A percentile compares a stretch with the other conserved stretches of the same genome.
Evolutionary conservation across 2,113 vertebrate genomes (phyloP).

Genomic region (Phodopus roborovskii): DNA sequence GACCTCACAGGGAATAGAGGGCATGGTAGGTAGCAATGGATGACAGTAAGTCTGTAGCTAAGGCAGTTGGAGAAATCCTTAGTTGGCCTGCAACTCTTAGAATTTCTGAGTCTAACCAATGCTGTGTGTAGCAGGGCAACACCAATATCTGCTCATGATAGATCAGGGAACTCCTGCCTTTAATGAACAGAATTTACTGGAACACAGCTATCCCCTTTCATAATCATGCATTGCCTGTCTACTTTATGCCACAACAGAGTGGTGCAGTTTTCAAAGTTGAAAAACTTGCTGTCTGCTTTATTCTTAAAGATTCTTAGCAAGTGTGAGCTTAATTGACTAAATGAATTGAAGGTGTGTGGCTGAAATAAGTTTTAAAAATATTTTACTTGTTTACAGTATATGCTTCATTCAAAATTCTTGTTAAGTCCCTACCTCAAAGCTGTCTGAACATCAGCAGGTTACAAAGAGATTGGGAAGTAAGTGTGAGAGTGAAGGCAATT

Average conservation of each 20-base stretch:
- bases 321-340: background rate
- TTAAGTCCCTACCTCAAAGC: background rate
- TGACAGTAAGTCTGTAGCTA: background rate
- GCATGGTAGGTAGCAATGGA: background rate
- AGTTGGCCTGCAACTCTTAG: background rate
- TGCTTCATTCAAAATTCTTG: background rate
- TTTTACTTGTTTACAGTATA: background rate
- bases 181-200: background rate
- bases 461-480: rapidly evolving
- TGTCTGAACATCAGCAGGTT: background rate
- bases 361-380: background rate
- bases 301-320: background rate
- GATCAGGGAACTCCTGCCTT: background rate
- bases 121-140: background rate
- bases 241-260: background rate
- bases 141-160: background rate
- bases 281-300: conserved; percentile 6
- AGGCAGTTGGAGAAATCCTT: background rate
- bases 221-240: background rate
- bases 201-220: background rate
- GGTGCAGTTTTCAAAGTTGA: background rate
- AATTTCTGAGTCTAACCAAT: background rate
- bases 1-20: background rate
- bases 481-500: background rate
- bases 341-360: background rate